These are phyloP conservation scores for Geopemphigus sp. DNA, from an alignment of 1,140 invertebrate species.

Conservation along the genomic window DNA sequence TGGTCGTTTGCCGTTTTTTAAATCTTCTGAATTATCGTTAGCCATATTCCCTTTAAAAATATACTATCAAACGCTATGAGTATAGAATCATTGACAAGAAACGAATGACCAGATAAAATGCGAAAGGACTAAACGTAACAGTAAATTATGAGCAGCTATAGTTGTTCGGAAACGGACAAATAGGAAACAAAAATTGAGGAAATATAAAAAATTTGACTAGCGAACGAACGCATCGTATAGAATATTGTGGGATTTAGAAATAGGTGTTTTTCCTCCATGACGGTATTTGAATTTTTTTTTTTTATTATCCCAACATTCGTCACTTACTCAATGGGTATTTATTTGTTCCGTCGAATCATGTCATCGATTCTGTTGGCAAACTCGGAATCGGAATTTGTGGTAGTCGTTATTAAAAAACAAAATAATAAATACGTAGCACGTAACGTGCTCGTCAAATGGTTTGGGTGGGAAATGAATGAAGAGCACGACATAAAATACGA, in stretches of 20 bases:
- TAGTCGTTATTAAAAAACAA: background rate
- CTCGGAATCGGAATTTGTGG: background rate
- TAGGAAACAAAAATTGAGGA: constrained; percentile 16
- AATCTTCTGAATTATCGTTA: constrained; percentile 45
- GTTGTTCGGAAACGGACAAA: background rate
- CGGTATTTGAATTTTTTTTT: constrained; percentile 29
- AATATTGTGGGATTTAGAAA: constrained; percentile 42
- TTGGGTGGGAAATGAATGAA: too few species aligned
- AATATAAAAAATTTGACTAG: constrained; percentile 29
- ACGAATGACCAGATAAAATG: background rate
- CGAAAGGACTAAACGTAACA: background rate
- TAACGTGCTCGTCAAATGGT: background rate
- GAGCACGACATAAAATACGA: too few species aligned
- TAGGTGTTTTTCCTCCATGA: constrained; percentile 42
- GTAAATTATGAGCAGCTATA: background rate
- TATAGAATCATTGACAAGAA: background rate
- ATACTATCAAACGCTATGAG: constrained; percentile 1
- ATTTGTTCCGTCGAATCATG: too few species aligned
- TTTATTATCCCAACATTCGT: background rate
- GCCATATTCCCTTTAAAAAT: constrained; percentile 37
- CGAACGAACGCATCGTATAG: constrained; percentile 40
- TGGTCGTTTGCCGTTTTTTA: constrained; percentile 39
- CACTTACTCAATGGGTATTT: background rate
- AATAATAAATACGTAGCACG: too few species aligned
- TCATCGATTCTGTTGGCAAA: background rate